Base-by-base conservation (phyloP, 2,888 invertebrate species). In the Sesia bembeciformis region DNA sequence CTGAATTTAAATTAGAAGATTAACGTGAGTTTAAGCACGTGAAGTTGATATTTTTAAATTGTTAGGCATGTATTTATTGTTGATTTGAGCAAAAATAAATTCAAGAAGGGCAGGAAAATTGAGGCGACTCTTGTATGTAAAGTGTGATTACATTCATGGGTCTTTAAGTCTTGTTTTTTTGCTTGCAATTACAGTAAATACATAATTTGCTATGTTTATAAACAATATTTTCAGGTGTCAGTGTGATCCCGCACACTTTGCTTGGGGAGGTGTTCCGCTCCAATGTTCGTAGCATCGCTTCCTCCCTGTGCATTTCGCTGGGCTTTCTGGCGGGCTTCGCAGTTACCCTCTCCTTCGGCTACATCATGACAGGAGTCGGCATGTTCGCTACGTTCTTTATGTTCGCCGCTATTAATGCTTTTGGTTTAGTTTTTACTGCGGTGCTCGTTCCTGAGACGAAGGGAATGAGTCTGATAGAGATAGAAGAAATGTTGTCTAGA, bases 311-410 rank as follows among this genome's bases (percentile, higher is more conserved):
- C 53, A 73, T 74, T 70, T 76, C 74, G 23, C 68, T 68, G 0
- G 72, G 70, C 4, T 76, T 76, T 75, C 59, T 76, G 7, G 69
- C 73, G 43, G 75, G 76, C 40, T 75, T 76, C 52, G 72, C 70
- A 0, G 66, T 75, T 0, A 67, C 74, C 3, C 66, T 67, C 0
- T 65, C 68, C 4, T 76, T 76, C 56, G 66, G 63, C 0, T 60
- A 66, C 54, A 68, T 74, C 69, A 65, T 74, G 39, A 57, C 63
- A 0, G 70, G 76, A 0, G 52, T 54, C 0, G 42, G 72, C 0
- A 75, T 74, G 0, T 72, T 70, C 53, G 71, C 8, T 8, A 46
- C 46, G 46, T 46, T 46, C 46, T 46, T 46, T 8, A 46, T 46
- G n/a, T 46, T 46, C 4, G n/a, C 46, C 5, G n/a, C 7, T 3